Conservation (phyloP, 92 coral and sea anemone species). For the Scolanthus callimorphus region DNA sequence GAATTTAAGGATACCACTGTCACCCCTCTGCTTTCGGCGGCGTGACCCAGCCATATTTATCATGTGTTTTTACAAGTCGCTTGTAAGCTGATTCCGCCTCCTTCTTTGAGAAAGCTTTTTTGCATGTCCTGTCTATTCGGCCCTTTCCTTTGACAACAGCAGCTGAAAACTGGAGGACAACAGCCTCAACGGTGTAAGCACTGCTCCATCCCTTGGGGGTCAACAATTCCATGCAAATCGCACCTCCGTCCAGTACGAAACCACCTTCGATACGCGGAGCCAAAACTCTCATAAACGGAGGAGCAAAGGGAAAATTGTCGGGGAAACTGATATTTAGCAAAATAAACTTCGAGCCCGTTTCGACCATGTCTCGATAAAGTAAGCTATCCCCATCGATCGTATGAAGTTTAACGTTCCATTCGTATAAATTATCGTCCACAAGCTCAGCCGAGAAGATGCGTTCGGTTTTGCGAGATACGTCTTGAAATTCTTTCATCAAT, state of each 20-base stretch:
- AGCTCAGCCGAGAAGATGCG: constrained; percentile 85
- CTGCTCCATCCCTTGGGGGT: constrained; percentile 96
- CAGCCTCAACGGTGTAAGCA: constrained; percentile 86
- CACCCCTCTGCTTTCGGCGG: constrained; percentile 88
- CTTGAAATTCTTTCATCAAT: constrained; percentile 88
- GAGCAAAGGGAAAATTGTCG: constrained; percentile 87
- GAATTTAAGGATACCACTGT: too few species aligned
- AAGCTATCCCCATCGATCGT: constrained; percentile 85
- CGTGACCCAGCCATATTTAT: constrained; percentile 94
- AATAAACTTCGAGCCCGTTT: constrained; percentile 85
- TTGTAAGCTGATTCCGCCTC: constrained; percentile 87
- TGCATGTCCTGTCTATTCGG: constrained; percentile 72
- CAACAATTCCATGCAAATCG: constrained; percentile 83
- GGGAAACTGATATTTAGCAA: constrained; percentile 79
- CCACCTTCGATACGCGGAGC: constrained; percentile 95
- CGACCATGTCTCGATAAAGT: constrained; percentile 81
- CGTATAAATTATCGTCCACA: constrained; percentile 79
- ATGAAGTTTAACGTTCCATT: constrained; percentile 82
- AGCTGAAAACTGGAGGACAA: constrained; percentile 84
- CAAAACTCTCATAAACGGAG: constrained; percentile 82
- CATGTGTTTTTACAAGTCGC: constrained; percentile 86
- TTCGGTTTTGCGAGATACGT: constrained; percentile 67
- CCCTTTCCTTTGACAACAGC: constrained; percentile 91
- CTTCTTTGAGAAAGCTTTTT: constrained; percentile 83
- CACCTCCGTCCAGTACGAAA: constrained; percentile 85